These are phyloP conservation scores for Hemibagrus wyckioides DNA, from an alignment of 2,113 vertebrate species.

Conservation along the genomic window DNA sequence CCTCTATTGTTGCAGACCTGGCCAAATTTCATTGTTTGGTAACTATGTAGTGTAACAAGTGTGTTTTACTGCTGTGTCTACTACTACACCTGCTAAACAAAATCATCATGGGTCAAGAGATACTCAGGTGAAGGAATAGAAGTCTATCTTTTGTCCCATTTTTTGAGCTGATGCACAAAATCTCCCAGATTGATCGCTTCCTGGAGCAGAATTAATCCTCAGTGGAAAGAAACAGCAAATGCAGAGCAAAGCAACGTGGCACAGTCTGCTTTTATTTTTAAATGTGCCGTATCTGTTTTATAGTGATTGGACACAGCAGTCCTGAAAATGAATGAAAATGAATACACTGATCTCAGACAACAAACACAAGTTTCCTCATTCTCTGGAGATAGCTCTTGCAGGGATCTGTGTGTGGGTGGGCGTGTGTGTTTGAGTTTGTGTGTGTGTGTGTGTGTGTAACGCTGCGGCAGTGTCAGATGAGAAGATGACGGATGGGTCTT, in stretches of 20 bases:
- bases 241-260: background rate
- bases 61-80: background rate
- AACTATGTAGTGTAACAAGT: background rate
- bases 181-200: background rate
- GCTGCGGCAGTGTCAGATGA: background rate
- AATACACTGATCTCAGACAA: background rate
- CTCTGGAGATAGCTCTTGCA: background rate
- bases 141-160: background rate
- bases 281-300: background rate
- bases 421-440: background rate
- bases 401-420: background rate
- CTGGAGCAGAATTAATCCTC: background rate
- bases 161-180: background rate
- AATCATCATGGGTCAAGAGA: background rate
- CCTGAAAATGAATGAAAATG: background rate
- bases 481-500: constrained; percentile 39
- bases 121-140: background rate
- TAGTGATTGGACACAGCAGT: background rate
- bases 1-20: background rate
- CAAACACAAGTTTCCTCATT: background rate
- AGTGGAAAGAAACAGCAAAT: background rate
- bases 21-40: background rate
- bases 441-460: background rate
- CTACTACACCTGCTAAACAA: background rate
- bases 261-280: background rate